Evolutionary conservation across 2,888 invertebrate genomes (phyloP).

Genomic region (Lasius fuliginosus): DNA sequence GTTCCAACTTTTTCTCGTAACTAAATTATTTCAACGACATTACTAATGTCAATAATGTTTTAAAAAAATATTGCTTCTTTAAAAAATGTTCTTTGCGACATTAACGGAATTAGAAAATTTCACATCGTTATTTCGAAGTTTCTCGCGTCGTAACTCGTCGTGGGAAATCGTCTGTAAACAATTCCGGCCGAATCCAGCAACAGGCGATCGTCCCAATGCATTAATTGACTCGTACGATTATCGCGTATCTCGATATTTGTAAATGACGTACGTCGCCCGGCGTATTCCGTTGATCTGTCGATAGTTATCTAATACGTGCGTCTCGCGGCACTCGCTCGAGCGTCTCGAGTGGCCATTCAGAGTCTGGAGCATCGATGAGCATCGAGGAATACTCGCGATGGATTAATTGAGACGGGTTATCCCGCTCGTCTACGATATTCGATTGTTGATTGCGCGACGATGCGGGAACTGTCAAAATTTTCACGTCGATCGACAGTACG

Average conservation of each 20-base stretch:
- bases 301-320: constrained; percentile 7
- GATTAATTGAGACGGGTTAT: neutral
- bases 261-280: neutral
- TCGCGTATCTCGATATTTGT: neutral
- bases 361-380: neutral
- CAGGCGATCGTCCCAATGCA: neutral
- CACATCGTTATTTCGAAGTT: neutral
- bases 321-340: neutral
- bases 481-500: neutral
- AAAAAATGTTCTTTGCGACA: neutral
- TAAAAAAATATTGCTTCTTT: neutral
- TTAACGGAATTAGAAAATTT: neutral
- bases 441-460: neutral
- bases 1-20: neutral
- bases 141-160: neutral
- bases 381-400: neutral
- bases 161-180: neutral
- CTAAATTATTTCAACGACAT: neutral
- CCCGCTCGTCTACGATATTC: neutral
- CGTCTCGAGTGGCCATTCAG: constrained; percentile 13
- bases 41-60: neutral
- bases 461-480: neutral
- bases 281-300: neutral
- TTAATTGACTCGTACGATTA: neutral
- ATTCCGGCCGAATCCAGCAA: neutral